phyloP scores from a whole-genome alignment of 1,140 invertebrate genomes.

The Pogonomyrmex californicus region DNA sequence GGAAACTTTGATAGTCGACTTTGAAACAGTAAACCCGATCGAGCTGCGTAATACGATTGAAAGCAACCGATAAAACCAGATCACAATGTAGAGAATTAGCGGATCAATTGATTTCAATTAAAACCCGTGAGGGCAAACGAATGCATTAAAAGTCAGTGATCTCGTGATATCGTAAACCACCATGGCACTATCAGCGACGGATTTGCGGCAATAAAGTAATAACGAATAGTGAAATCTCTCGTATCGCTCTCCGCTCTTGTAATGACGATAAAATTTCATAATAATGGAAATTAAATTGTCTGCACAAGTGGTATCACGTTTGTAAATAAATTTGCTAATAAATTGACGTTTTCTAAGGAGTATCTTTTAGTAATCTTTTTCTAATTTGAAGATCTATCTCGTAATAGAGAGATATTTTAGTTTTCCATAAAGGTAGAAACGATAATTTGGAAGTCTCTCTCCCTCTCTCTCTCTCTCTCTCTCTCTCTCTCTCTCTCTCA shows the following conservation, averaged over 20 bases:
- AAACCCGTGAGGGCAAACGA: not conserved
- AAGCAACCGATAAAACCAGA: slow-evolving; percentile 26
- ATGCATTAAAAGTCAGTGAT: slow-evolving; percentile 35
- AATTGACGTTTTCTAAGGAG: not conserved
- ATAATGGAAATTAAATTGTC: slow-evolving; percentile 13
- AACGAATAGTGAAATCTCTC: slow-evolving; percentile 2
- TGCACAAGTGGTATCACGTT: not conserved
- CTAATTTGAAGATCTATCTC: not conserved
- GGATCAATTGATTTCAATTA: slow-evolving; percentile 24
- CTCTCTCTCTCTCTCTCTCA: too few relatives aligned
- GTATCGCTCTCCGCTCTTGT: not conserved
- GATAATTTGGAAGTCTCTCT: not conserved
- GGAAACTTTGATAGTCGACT: slow-evolving; percentile 43
- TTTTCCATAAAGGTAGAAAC: not conserved
- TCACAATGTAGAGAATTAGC: slow-evolving; percentile 22
- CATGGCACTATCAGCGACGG: not conserved
- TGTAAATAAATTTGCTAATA: not conserved
- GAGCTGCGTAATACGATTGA: slow-evolving; percentile 33
- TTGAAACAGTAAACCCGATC: slow-evolving; percentile 47
- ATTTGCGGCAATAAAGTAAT: slow-evolving; percentile 8
- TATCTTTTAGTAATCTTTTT: not conserved
- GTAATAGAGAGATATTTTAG: slow-evolving; percentile 1
- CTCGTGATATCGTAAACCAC: not conserved
- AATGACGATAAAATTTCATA: not conserved
- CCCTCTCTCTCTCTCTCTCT: too few relatives aligned